These are phyloP conservation scores for Heliconius nattereri DNA, from an alignment of 1,140 invertebrate species.

Conservation along the genomic window DNA sequence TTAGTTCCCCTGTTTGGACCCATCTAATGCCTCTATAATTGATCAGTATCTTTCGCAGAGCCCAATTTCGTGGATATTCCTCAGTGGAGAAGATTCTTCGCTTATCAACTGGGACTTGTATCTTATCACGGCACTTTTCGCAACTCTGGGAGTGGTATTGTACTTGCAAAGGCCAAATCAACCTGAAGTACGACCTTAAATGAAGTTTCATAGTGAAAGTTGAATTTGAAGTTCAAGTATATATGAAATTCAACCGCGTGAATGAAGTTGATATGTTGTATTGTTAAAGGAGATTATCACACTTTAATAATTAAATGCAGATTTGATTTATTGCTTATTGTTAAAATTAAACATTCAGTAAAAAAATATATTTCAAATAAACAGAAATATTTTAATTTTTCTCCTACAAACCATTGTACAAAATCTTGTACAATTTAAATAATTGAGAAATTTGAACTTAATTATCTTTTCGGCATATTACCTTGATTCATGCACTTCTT, in stretches of 20 bases:
- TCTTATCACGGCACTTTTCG: constrained; percentile 90
- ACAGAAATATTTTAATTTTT: too few relatives aligned
- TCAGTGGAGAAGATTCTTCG: constrained; percentile 85
- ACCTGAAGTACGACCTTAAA: constrained; percentile 63
- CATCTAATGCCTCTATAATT: constrained; percentile 2
- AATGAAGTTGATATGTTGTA: not conserved
- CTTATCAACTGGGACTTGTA: constrained; percentile 97
- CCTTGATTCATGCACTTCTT: not conserved
- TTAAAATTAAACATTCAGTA: not conserved
- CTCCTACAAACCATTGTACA: too few relatives aligned
- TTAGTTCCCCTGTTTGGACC: too few relatives aligned
- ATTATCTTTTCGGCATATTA: not conserved
- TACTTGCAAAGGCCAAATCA: constrained; percentile 86
- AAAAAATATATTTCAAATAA: not conserved
- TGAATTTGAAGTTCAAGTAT: too few relatives aligned
- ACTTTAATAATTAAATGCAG: not conserved
- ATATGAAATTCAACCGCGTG: not conserved
- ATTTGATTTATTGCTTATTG: not conserved
- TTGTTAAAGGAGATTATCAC: not conserved
- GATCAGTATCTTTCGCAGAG: constrained; percentile 82
- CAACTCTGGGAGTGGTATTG: constrained; percentile 90
- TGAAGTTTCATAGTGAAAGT: too few relatives aligned
- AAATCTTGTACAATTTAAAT: too few relatives aligned
- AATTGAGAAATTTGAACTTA: too few relatives aligned
- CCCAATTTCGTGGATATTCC: constrained; percentile 83